A percentile compares a stretch with the other conserved stretches of the same genome.
Conservation (phyloP, 2,797 vertebrate species). For the Chaunax sp. region DNA sequence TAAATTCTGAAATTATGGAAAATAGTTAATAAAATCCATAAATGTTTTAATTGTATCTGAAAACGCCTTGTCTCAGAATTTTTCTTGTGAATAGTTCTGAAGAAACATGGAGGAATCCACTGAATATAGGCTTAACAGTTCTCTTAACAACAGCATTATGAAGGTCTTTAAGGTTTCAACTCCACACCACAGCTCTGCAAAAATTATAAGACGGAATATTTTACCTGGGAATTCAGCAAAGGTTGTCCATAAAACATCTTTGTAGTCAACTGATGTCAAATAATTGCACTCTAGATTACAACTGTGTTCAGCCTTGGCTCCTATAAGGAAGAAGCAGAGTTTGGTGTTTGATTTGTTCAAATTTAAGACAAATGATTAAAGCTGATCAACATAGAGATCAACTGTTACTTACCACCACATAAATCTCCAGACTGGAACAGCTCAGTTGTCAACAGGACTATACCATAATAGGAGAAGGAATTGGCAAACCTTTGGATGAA, state of each 20-base stretch:
- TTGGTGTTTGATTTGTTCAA: constrained; percentile 31
- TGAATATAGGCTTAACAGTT: no score
- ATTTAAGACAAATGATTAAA: background rate
- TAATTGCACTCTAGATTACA: constrained; percentile 91
- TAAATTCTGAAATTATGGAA: no score
- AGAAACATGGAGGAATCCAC: no score
- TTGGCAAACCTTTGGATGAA: constrained; percentile 88
- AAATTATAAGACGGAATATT: constrained; percentile 52
- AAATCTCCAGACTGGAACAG: constrained; percentile 89
- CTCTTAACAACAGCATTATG: no score
- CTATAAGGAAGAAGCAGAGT: constrained; percentile 54
- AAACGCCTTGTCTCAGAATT: no score
- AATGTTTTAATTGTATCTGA: no score
- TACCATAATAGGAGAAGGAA: constrained; percentile 92
- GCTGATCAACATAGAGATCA: background rate
- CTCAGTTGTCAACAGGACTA: constrained; percentile 92
- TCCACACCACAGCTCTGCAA: no score
- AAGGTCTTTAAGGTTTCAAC: no score
- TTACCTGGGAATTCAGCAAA: constrained; percentile 94
- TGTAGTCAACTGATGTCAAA: constrained; percentile 90
- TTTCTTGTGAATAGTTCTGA: no score
- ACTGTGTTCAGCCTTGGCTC: constrained; percentile 82
- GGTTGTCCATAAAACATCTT: constrained; percentile 92
- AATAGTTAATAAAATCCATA: no score
- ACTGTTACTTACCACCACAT: constrained; percentile 86